Evolutionary conservation across 2,797 vertebrate species (phyloP).

Genomic region (Onychomys leucogaster): DNA sequence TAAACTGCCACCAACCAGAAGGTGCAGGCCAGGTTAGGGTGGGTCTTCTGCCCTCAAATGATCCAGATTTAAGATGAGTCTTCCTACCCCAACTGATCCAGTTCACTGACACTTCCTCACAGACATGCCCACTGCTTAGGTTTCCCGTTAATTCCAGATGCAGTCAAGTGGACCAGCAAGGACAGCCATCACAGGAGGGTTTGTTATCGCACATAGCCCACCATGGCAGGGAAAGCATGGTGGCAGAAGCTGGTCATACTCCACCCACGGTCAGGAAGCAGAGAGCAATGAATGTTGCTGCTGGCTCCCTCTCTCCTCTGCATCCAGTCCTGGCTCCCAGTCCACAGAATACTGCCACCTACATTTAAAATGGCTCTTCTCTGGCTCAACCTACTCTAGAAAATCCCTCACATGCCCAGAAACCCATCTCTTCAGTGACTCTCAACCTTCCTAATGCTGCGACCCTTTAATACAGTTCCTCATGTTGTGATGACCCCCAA

Average conservation of each 20-base stretch:
- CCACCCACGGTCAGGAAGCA: neutral
- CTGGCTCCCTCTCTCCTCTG: neutral
- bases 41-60: neutral
- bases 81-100: neutral
- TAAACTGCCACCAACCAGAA: neutral
- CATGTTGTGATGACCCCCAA: too few species aligned
- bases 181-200: neutral
- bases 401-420: neutral
- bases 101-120: neutral
- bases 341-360: neutral
- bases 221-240: neutral
- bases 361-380: neutral
- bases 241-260: neutral
- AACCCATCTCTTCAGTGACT: neutral
- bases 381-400: neutral
- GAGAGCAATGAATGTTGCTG: too few species aligned
- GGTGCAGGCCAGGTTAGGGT: neutral
- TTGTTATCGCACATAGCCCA: too few species aligned
- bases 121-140: neutral
- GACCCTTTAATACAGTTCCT: too few species aligned
- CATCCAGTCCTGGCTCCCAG: neutral
- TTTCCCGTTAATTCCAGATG: neutral
- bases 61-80: neutral
- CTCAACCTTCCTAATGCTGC: too few species aligned
- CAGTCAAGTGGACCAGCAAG: neutral